phyloP scores from a whole-genome alignment of 1,140 invertebrate genomes.

The Saccostrea cuccullata region DNA sequence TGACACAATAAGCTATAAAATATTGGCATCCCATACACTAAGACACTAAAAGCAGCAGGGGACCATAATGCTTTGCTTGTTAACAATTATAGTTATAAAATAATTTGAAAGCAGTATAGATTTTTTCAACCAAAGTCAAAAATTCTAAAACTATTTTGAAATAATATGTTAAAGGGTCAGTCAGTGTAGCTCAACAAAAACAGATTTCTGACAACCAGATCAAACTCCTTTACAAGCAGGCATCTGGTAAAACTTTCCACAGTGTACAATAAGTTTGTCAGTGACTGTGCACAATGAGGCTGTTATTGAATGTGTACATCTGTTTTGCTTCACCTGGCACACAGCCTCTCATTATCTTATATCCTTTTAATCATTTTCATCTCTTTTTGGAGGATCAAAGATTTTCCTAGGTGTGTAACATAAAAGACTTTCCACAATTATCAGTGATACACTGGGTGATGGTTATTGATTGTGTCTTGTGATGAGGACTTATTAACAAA shows the following conservation, averaged over 20 bases:
- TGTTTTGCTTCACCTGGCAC: not conserved
- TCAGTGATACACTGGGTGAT: too few species aligned
- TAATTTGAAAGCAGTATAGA: too few species aligned
- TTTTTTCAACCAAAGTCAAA: too few species aligned
- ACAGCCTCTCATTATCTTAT: slow-evolving; percentile 2
- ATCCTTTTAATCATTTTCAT: not conserved
- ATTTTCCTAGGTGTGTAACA: not conserved
- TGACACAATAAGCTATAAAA: too few species aligned
- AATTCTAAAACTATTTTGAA: not conserved
- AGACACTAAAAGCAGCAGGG: too few species aligned
- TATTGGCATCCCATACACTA: too few species aligned
- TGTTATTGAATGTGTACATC: not conserved
- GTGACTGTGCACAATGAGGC: not conserved
- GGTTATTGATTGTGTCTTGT: too few species aligned
- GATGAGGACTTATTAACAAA: too few species aligned
- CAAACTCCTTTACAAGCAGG: slow-evolving; percentile 22
- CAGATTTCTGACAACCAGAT: not conserved
- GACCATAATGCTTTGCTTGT: too few species aligned
- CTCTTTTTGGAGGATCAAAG: slow-evolving; percentile 1
- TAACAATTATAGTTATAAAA: not conserved
- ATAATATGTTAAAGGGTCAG: not conserved
- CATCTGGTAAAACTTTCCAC: not conserved
- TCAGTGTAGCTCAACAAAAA: not conserved
- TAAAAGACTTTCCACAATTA: not conserved
- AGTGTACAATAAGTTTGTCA: not conserved